Evolutionary conservation across 2,888 invertebrate species (phyloP).

Genomic region (Graphium colonna): DNA sequence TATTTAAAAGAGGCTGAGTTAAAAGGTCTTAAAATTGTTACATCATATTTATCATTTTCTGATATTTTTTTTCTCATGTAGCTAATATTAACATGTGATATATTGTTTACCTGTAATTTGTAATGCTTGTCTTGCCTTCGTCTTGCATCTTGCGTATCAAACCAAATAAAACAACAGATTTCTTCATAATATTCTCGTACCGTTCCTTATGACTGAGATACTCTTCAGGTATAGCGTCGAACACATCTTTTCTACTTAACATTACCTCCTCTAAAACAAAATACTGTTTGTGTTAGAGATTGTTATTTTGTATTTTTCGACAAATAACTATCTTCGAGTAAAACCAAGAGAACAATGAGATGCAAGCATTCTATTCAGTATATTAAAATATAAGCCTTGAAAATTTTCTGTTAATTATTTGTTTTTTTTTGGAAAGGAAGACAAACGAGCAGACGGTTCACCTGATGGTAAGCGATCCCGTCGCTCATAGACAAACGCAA

Average conservation of each 20-base stretch:
- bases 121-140: conserved; percentile 82
- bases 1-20: too few species aligned
- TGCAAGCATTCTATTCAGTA: background rate
- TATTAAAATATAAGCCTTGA: too few species aligned
- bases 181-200: conserved; percentile 86
- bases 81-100: too few species aligned
- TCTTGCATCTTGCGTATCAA: conserved; percentile 83
- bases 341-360: background rate
- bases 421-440: too few species aligned
- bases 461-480: too few species aligned
- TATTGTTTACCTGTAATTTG: conserved; percentile 83
- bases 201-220: conserved; percentile 91
- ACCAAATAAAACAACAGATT: conserved; percentile 82
- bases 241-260: conserved; percentile 77
- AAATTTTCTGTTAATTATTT: too few species aligned
- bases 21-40: too few species aligned
- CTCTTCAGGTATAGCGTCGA: conserved; percentile 82
- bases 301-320: too few species aligned
- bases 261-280: conserved; percentile 49
- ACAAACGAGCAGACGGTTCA: too few species aligned
- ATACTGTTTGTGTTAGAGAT: background rate
- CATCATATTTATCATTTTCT: too few species aligned
- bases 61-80: too few species aligned
- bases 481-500: too few species aligned
- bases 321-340: background rate